Conservation (phyloP, 2,888 invertebrate genomes). For the Diplazon laetatorius region DNA sequence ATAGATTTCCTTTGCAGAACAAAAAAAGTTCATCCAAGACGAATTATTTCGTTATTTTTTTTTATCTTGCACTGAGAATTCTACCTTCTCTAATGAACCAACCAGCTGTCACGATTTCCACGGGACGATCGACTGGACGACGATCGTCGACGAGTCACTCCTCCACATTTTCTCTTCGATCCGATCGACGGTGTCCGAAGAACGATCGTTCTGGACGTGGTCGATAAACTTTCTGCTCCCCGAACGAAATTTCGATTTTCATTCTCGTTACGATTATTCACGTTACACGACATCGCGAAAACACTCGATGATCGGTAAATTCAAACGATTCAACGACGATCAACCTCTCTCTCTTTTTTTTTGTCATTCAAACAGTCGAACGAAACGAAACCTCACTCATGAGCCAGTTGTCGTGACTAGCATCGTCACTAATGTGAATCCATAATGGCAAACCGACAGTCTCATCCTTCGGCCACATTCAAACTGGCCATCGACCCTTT, state of each 20-base stretch:
- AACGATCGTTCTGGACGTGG: constrained; percentile 38
- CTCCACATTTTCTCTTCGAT: constrained; percentile 51
- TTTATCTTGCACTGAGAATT: constrained; percentile 63
- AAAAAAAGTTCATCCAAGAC: no score
- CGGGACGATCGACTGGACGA: constrained; percentile 62
- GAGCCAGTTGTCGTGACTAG: constrained; percentile 35
- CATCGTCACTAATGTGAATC: constrained; percentile 43
- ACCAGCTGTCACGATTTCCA: constrained; percentile 74
- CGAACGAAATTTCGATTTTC: constrained; percentile 46
- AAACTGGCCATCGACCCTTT: constrained; percentile 51
- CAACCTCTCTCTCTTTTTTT: constrained; percentile 31
- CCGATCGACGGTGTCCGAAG: constrained; percentile 53
- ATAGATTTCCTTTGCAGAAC: no score
- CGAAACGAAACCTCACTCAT: constrained; percentile 33
- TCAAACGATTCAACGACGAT: constrained; percentile 27
- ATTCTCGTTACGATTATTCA: constrained; percentile 42
- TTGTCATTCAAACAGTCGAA: constrained; percentile 10
- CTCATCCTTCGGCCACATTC: constrained; percentile 58
- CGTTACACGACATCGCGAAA: constrained; percentile 57
- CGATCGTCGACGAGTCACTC: constrained; percentile 47
- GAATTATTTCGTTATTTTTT: no score
- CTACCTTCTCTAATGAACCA: constrained; percentile 73
- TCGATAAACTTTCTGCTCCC: constrained; percentile 1
- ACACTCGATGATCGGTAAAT: constrained; percentile 29
- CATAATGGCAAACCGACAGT: constrained; percentile 48